Conservation (phyloP, 1,140 invertebrate species). For the Rhizoglyphus robini region DNA sequence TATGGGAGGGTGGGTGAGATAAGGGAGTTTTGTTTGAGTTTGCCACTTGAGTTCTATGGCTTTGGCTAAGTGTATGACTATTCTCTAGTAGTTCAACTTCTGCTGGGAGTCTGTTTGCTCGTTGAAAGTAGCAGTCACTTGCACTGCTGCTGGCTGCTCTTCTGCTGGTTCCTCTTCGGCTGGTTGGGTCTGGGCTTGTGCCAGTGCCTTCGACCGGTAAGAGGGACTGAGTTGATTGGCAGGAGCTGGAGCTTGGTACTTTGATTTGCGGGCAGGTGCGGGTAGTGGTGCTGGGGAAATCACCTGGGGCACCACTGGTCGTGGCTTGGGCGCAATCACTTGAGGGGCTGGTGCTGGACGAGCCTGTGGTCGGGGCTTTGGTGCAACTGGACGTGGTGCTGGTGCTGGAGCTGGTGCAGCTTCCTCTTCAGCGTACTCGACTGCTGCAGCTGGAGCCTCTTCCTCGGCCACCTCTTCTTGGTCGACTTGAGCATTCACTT, state of each 20-base stretch:
- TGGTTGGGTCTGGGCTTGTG: not conserved
- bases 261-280: not conserved
- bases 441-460: not conserved
- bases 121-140: too few species aligned
- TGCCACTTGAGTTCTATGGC: too few species aligned
- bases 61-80: too few species aligned
- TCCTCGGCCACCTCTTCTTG: not conserved
- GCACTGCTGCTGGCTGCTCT: not conserved
- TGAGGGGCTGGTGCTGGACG: not conserved
- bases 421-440: not conserved
- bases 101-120: not conserved
- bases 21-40: too few species aligned
- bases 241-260: not conserved
- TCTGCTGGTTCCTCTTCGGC: not conserved
- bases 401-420: not conserved
- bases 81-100: not conserved
- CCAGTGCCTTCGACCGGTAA: not conserved
- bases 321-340: not conserved
- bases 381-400: not conserved
- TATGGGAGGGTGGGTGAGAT: too few species aligned
- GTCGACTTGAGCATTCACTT: slow-evolving; percentile 6
- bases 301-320: not conserved
- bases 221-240: not conserved
- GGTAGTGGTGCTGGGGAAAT: not conserved
- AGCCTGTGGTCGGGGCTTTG: not conserved